These are phyloP conservation scores for Harlomillsia oculata DNA, from an alignment of 1,140 invertebrate genomes.

Conservation along the genomic window DNA sequence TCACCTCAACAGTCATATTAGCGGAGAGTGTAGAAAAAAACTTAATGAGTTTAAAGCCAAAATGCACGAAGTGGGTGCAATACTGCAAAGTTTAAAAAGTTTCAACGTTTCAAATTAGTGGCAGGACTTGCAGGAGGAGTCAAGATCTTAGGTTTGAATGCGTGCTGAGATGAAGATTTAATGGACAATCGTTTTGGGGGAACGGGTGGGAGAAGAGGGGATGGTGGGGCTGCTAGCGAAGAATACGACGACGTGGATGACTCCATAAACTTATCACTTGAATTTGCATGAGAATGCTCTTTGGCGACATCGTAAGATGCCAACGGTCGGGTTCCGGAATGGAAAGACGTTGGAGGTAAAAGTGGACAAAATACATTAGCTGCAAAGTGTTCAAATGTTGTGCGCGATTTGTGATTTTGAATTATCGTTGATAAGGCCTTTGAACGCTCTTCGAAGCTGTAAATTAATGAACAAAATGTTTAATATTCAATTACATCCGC, in stretches of 20 bases:
- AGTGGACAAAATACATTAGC: conserved; percentile 73
- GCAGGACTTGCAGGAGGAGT: conserved; percentile 33
- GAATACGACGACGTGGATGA: not conserved
- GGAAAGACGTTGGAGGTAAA: conserved; percentile 47
- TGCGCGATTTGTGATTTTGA: conserved; percentile 72
- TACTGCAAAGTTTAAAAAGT: not conserved
- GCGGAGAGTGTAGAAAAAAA: not conserved
- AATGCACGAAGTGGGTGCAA: too few species aligned
- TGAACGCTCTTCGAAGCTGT: conserved; percentile 81
- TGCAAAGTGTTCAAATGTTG: conserved; percentile 86
- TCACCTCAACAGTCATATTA: not conserved
- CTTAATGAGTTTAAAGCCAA: not conserved
- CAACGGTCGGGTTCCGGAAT: conserved; percentile 37
- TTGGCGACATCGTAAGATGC: conserved; percentile 38
- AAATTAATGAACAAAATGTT: conserved; percentile 12
- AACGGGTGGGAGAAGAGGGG: conserved; percentile 22
- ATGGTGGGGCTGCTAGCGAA: conserved; percentile 14
- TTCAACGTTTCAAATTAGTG: not conserved
- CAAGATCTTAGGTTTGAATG: conserved; percentile 30
- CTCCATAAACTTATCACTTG: not conserved
- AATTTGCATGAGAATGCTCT: not conserved
- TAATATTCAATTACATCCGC: not conserved
- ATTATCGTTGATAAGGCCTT: conserved; percentile 79
- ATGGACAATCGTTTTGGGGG: conserved; percentile 31
- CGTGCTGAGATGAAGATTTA: conserved; percentile 21